These are phyloP conservation scores for Falcaria lacertinaria DNA, from an alignment of 2,888 invertebrate species.

Conservation along the genomic window DNA sequence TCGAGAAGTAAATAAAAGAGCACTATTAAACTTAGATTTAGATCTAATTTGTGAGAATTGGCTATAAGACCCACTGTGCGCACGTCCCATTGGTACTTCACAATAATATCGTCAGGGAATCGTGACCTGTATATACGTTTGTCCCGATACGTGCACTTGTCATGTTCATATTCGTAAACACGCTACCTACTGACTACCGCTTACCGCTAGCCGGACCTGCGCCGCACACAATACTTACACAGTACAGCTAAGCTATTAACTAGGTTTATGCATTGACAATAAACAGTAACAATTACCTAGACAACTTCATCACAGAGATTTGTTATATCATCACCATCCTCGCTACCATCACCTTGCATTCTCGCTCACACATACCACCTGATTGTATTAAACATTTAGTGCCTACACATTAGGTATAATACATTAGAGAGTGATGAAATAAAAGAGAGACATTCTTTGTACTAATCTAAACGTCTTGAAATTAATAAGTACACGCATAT, in stretches of 20 bases:
- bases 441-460: slow-evolving; percentile 76
- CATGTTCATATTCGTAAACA: slow-evolving; percentile 40
- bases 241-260: slow-evolving; percentile 27
- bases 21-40: slow-evolving; percentile 49
- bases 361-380: slow-evolving; percentile 51
- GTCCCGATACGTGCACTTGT: slow-evolving; percentile 47
- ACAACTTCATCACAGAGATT: slow-evolving; percentile 75
- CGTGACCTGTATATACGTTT: slow-evolving; percentile 21
- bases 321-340: slow-evolving; percentile 57
- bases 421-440: slow-evolving; percentile 75
- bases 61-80: slow-evolving; percentile 55
- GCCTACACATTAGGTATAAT: slow-evolving; percentile 59
- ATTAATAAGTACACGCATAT: slow-evolving; percentile 70
- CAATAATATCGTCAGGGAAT: slow-evolving; percentile 35
- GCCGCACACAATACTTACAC: slow-evolving; percentile 36
- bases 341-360: slow-evolving; percentile 62
- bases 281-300: slow-evolving; percentile 56
- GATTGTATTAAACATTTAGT: slow-evolving; percentile 52
- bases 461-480: slow-evolving; percentile 69
- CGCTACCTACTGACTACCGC: slow-evolving; percentile 11
- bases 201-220: slow-evolving; percentile 32
- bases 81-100: slow-evolving; percentile 35
- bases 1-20: slow-evolving; percentile 22
- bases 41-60: slow-evolving; percentile 52
- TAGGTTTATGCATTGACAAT: slow-evolving; percentile 60